Evolutionary conservation across 1,140 invertebrate species (phyloP), one percentile per base, ranked within the genome.

Genomic region (Daktulosphaira vitifoliae): DNA sequence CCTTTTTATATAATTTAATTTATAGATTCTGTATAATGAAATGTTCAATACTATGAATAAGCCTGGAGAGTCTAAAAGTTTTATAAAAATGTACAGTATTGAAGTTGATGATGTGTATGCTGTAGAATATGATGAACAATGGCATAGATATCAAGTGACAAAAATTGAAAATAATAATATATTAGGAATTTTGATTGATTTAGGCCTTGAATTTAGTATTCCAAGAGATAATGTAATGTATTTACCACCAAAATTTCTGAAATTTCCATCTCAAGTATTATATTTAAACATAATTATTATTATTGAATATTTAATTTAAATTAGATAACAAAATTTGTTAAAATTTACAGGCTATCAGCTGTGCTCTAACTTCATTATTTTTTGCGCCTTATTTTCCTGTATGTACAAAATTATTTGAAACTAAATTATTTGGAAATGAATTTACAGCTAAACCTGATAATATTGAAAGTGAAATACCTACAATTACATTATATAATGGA

Each of bases 131-230:
- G 25, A 62, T 20, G n/a, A 22, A 3, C 16, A n/a, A n/a, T 62
- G 56, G 56, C 29, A 62, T 46, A 62, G 56, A 3, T 62, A 46
- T 62, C 42, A 62, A 62, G 56, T 48, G 6, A 48, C n/a, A 6
- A 48, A 33, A 33, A 33, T 48, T 29, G 56, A 62, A 46, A 26
- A 56, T 26, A 25, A 62, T 22, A 46, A 16, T 33, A 22, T 48
- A 22, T 29, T 11, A 46, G 56, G 56, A 2, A 33, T 48, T 33
- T 62, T 62, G 26, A 62, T 62, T 62, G 56, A 62, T 48, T 48
- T 62, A 39, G 56, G 56, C 9, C 26, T 62, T 2, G 56, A 62
- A n/a, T 62, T 13, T n/a, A 25, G 18, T 33, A 6, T 29, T 48
- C 2, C 25, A 46, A 33, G 18, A 29, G 26, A 11, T 8, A 48